Evolutionary conservation across 1,140 invertebrate species (phyloP).

Genomic region (Heliothis subflexa): DNA sequence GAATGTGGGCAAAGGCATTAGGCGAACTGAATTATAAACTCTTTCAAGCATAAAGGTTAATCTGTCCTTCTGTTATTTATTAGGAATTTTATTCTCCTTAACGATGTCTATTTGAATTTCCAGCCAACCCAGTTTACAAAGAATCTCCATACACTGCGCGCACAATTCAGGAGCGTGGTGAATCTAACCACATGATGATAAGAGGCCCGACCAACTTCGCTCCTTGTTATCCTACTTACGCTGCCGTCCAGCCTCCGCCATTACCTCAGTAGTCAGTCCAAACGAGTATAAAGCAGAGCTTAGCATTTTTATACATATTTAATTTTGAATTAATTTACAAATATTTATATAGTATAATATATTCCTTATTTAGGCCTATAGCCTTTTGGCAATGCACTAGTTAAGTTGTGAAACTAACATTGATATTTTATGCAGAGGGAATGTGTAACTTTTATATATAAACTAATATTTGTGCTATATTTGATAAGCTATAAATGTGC

Average conservation of each 20-base stretch:
- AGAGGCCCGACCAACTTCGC: slow-evolving; percentile 67
- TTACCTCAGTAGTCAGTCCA: slow-evolving; percentile 69
- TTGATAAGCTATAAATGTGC: slow-evolving; percentile 7
- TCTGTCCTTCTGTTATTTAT: too few relatives aligned
- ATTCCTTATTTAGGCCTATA: slow-evolving; percentile 5
- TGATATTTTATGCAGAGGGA: slow-evolving; percentile 6
- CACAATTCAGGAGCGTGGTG: slow-evolving; percentile 85
- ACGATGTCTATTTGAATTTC: slow-evolving; percentile 4
- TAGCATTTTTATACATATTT: slow-evolving; percentile 37
- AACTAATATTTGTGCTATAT: slow-evolving; percentile 9
- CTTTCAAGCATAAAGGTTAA: too few relatives aligned
- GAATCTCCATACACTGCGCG: slow-evolving; percentile 82
- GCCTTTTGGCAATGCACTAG: slow-evolving; percentile 25
- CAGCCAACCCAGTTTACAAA: slow-evolving; percentile 87
- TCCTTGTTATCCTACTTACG: slow-evolving; percentile 78
- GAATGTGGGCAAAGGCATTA: too few relatives aligned
- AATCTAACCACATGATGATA: slow-evolving; percentile 81
- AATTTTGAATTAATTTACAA: slow-evolving; percentile 35
- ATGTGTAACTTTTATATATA: background rate
- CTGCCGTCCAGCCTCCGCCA: slow-evolving; percentile 73
- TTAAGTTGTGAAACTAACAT: slow-evolving; percentile 39
- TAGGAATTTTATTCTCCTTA: background rate
- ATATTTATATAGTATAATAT: slow-evolving; percentile 35
- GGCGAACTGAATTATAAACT: too few relatives aligned
- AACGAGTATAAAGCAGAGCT: slow-evolving; percentile 9